phyloP scores from a whole-genome alignment of 2,113 vertebrate species.

The Myiozetetes cayanensis region DNA sequence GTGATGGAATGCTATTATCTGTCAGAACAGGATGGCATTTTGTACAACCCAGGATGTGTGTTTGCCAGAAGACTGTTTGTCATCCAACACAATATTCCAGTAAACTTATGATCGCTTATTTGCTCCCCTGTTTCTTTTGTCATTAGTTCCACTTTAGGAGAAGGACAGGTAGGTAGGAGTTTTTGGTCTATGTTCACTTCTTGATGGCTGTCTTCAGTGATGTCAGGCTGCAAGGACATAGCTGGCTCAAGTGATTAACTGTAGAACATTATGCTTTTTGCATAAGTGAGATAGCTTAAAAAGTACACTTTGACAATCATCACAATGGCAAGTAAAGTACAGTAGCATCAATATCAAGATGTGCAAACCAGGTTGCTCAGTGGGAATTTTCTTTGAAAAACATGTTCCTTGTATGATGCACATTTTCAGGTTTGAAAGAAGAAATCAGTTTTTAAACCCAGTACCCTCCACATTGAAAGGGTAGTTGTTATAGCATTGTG shows the following conservation, averaged over 20 bases:
- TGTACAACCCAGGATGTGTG: background rate
- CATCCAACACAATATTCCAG: background rate
- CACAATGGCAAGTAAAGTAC: background rate
- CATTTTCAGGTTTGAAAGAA: background rate
- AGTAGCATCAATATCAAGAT: background rate
- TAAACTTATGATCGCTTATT: background rate
- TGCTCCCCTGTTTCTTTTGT: background rate
- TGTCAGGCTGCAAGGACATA: background rate
- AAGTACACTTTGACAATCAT: background rate
- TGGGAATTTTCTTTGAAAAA: background rate
- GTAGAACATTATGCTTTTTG: background rate
- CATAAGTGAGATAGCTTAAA: background rate
- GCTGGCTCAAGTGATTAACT: background rate
- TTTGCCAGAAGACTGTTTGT: background rate
- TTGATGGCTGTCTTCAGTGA: background rate
- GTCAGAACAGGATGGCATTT: background rate
- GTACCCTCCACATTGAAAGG: background rate
- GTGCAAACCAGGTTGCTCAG: background rate
- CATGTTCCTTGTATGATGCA: background rate
- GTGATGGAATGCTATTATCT: background rate
- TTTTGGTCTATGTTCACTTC: background rate
- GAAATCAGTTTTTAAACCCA: background rate
- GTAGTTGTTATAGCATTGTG: background rate
- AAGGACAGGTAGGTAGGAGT: background rate
- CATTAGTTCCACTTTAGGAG: background rate